Base-by-base conservation (phyloP, 2,113 vertebrate genomes). In the Heteronetta atricapilla region DNA sequence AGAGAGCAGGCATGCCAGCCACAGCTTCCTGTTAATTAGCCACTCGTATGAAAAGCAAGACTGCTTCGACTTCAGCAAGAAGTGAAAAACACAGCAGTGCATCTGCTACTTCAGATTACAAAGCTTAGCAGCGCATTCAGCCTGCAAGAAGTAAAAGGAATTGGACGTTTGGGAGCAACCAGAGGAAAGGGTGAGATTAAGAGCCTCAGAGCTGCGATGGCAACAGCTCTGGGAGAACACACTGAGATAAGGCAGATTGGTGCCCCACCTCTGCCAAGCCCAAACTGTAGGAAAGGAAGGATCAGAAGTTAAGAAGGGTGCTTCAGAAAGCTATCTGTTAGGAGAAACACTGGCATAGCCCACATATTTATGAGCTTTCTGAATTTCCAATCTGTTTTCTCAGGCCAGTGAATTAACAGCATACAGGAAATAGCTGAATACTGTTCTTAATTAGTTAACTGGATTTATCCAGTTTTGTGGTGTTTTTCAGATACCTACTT, bases 351-450 rank as follows among this genome's bases (percentile, higher is more conserved):
- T 25, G 12, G 8, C 53, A 74, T 0, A 53, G 38, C 36, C 48
- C 89, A 77, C 88, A 69, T 18, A 58, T 40, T 53, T 76, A 31
- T 0, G 29, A 73, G 67, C 34, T 63, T 73, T 91, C 74, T 66
- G 83, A 17, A 93, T 79, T 90, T 89, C n/a, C 83, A 92, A 21
- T 53, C 44, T 70, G n/a, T 55, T 95, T 75, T 80, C 84, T 92
- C 82, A n/a, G 36, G 77, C 40, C 36, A 44, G 21, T 23, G 83
- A 85, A 92, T 81, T 66, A 68, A 48, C 56, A 74, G 62, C 56
- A 9, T 73, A 59, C 83, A 94, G 93, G 93, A 96, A 96, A 95
- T 78, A 91, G 82, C 74, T 82, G 76, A 70, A 88, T 63, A 75
- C 64, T 82, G 77, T 55, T 94, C 46, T 36, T 72, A 28, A 80